Evolutionary conservation across 2,888 invertebrate genomes (phyloP), one percentile per base, ranked within the genome.

Genomic region (Sesia bembeciformis): DNA sequence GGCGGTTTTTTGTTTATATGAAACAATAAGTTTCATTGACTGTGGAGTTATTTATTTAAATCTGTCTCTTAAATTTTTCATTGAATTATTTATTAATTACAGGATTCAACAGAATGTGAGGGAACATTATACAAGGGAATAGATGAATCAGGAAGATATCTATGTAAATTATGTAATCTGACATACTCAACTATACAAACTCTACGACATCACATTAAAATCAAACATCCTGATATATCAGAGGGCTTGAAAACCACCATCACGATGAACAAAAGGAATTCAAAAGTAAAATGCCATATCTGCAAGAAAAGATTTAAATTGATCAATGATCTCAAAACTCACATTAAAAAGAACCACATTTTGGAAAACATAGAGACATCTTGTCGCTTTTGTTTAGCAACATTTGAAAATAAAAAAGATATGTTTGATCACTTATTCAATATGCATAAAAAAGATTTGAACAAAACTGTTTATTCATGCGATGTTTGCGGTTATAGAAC

Each of bases 91-190:
- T n/a, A 23, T 23, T 23, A 23, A 23, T 23, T 23, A 23, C 23
- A 23, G 23, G 23, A 23, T 23, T 23, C 23, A 23, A 23, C 23
- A 23, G 2, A 23, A 23, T 23, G 23, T 0, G 50, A 50, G 5
- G 23, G 40, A 4, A 59, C 57, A 7, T 71, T 70, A 70, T 63
- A 64, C 53, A 58, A 62, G 57, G 53, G 57, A 38, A 64, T 63
- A 39, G 66, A 72, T 42, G 50, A 54, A 3, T 49, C 42, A 1
- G 70, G 70, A 4, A 66, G 61, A 59, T 66, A 62, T 57, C 38
- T 62, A 3, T 76, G 76, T 53, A 66, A 60, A 56, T 76, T 66
- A 53, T 81, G 80, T 56, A 62, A 74, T 5, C 60, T 63, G 3
- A 60, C 63, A 4, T 80, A 79, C 55, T 58, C 60, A 0, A 68